Base-by-base conservation (phyloP, 2,888 invertebrate species). In the Acleris sparsana region DNA sequence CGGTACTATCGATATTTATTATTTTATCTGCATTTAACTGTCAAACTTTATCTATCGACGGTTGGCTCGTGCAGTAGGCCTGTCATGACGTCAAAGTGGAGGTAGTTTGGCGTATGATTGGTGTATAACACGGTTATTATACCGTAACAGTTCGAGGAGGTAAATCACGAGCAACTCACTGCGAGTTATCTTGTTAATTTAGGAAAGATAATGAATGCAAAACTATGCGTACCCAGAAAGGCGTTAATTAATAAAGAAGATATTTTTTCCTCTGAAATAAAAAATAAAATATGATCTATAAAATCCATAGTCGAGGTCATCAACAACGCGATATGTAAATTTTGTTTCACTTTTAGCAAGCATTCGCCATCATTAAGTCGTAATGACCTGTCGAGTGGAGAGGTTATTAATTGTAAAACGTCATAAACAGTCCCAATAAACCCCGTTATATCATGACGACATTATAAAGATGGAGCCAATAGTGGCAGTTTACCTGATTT, bases 151-250 rank as follows among this genome's bases (percentile, higher is more conserved):
- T 89, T 86, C 82, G 86, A 86, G 78, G 75, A 71, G 77, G 85
- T 89, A 87, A 89, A 88, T 89, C 84, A 89, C 74, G 73, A 72
- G 86, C 86, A 83, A 84, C 84, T 78, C 44, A 39, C 6, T 44
- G 63, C 69, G 74, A 65, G 75, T 76, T 63, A 59, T 56, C 68
- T 67, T 70, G 68, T 57, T 44, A 51, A 51, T 51, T 29, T 60
- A 33, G 17, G 39, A 58, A 16, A 18, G 29, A 53, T 55, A 49
- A 60, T 65, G n/a, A 29, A 59, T 53, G 59, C 9, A 25, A 43
- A 25, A 53, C 17, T 63, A 58, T 63, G 48, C 53, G 52, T 22
- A 13, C 44, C 29, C 17, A 20, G 33, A 22, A 22, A 29, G 9
- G 13, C 22, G 18, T 48, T 63, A 17, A 63, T 46, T 46, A 46